A percentile compares a stretch with the other conserved stretches of the same genome.
phyloP scores from a whole-genome alignment of 2,888 invertebrate genomes.

The Elegia similella region DNA sequence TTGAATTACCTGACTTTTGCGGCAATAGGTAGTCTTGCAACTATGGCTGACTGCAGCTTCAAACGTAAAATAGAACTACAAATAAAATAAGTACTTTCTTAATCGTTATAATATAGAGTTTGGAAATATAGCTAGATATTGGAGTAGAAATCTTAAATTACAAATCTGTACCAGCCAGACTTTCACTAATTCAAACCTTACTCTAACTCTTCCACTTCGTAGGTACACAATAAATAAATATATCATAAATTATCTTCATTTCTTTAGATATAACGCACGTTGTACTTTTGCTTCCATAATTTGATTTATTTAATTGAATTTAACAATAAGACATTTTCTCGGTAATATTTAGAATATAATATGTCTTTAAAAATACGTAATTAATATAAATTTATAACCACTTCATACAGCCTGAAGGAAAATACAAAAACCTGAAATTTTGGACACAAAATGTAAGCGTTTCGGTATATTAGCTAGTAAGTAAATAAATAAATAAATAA shows the following conservation, averaged over 20 bases:
- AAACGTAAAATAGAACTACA: not conserved
- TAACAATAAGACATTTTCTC: slow-evolving; percentile 29
- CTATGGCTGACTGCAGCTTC: not conserved
- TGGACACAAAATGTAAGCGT: not conserved
- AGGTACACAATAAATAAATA: slow-evolving; percentile 15
- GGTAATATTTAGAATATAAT: slow-evolving; percentile 25
- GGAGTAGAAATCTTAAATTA: slow-evolving; percentile 31
- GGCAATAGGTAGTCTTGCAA: no score
- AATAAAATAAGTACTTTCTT: not conserved
- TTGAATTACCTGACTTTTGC: no score
- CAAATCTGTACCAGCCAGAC: slow-evolving; percentile 52
- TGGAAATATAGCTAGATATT: slow-evolving; percentile 23
- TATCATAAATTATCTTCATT: slow-evolving; percentile 13
- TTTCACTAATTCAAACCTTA: slow-evolving; percentile 24
- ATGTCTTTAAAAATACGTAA: slow-evolving; percentile 19
- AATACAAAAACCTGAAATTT: slow-evolving; percentile 4
- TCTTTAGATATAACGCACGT: slow-evolving; percentile 19
- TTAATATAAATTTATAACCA: not conserved
- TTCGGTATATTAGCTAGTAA: no score
- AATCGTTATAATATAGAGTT: not conserved
- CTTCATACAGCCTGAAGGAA: not conserved
- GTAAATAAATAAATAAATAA: no score
- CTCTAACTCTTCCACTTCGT: slow-evolving; percentile 11
- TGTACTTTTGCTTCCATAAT: slow-evolving; percentile 25
- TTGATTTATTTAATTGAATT: slow-evolving; percentile 18